Evolutionary conservation across 2,888 invertebrate species (phyloP), one percentile per base, ranked within the genome.

Genomic region (Vesta saturnalis): DNA sequence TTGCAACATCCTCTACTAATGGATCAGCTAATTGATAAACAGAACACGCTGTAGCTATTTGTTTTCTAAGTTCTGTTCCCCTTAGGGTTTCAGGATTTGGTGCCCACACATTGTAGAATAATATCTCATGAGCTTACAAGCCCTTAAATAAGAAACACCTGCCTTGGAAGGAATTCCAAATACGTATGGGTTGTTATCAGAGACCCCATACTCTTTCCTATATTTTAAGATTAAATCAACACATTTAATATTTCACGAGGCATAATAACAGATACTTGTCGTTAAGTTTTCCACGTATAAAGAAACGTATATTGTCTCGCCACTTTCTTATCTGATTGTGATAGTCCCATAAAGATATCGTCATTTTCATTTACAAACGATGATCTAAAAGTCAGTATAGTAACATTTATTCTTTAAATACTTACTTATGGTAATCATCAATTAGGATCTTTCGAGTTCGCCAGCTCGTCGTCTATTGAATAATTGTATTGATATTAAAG

Each of bases 31-130:
- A 30, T 30, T 30, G 30, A 10, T 30, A n/a, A n/a, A n/a, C n/a
- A n/a, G n/a, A n/a, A n/a, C n/a, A n/a, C n/a, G n/a, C n/a, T 49
- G 49, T 49, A 3, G 49, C 49, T 16, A 49, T 49, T 4, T 49
- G 15, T 10, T 49, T 49, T 49, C 49, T 49, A 4, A 49, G 18
- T 4, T 16, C 1, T 4, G 49, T 49, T 14, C 15, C 49, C 12
- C 49, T 12, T 16, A 49, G 10, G 8, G 16, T 1, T 16, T 49
- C 15, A 4, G 49, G 49, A 16, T 49, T 49, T 2, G 1, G 12
- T 8, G 18, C 49, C 49, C 49, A 15, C 49, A 49, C 16, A 4
- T 1, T 15, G 16, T 49, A 15, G 49, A 49, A 49, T 16, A 49
- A 2, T 3, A 1, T 10, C 49, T 1, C 15, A 49, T 3, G 4